phyloP scores from a whole-genome alignment of 37 sponge, comb jelly and placozoan species.

The Axinella damicornis region DNA sequence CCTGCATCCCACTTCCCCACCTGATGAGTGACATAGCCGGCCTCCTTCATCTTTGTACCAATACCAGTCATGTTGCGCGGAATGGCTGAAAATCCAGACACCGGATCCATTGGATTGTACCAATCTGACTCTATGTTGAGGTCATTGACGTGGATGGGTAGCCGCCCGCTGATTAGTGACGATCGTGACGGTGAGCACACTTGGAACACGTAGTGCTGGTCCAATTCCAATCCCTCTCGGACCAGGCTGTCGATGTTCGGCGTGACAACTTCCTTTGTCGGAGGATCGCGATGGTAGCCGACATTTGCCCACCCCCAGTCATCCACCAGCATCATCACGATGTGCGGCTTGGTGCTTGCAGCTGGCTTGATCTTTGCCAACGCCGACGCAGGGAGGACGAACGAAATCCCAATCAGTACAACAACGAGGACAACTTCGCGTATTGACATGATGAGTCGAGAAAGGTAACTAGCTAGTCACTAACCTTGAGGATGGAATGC shows the following conservation, averaged over 20 bases:
- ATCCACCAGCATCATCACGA: conserved; percentile 31
- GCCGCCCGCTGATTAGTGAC: conserved; percentile 32
- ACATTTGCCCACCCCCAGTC: conserved; percentile 71
- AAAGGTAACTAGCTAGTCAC: conserved; percentile 8
- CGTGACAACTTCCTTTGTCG: conserved; percentile 41
- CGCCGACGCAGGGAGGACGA: too few relatives aligned
- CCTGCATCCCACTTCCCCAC: conserved; percentile 54
- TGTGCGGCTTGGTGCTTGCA: background rate
- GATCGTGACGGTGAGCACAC: conserved; percentile 51
- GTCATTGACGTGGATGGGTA: conserved; percentile 50
- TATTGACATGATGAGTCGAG: too few relatives aligned
- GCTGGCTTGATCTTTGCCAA: too few relatives aligned
- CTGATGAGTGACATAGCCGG: conserved; percentile 20
- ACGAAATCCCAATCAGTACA: too few relatives aligned
- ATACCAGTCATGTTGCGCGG: conserved; percentile 27
- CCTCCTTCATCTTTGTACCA: background rate
- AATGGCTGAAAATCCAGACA: conserved; percentile 25
- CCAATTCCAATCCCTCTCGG: conserved; percentile 49
- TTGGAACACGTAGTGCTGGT: conserved; percentile 42
- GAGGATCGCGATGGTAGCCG: conserved; percentile 43
- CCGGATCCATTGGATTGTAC: conserved; percentile 31
- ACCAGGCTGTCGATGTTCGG: conserved; percentile 52
- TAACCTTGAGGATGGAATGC: conserved; percentile 25
- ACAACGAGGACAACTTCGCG: too few relatives aligned
- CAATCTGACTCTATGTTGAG: background rate